Evolutionary conservation across 2,797 vertebrate genomes (phyloP), one percentile per base, ranked within the genome.

Genomic region (Cyprinodon diabolis): DNA sequence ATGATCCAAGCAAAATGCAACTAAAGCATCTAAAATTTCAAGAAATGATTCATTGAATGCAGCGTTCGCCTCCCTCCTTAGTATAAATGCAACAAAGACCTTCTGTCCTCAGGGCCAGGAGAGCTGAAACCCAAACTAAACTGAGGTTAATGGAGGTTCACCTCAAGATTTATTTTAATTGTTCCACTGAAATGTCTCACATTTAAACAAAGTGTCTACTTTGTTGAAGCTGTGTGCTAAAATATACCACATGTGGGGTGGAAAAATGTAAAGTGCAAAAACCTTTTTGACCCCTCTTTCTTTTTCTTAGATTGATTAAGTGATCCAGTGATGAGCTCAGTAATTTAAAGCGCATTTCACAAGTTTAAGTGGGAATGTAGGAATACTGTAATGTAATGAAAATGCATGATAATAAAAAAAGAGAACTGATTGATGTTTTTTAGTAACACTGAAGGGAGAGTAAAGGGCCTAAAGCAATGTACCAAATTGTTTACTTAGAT

Each of bases 81-180:
- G 81, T 84, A 94, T 94, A 93, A 94, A 95, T 94, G 92, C 93
- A 78, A 77, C 54, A 66, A 81, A 89, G 86, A 85, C 79, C 84
- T 87, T 84, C 88, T 74, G 51, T 93, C 88, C 91, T 84, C 78
- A 15, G 86, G 84, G 91, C 84, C 84, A 70, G 8, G 47, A 79
- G 90, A 87, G 79, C 80, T 79, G 89, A 92, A 94, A 94, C 84
- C 82, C 84, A 93, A 94, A 93, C 92, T 90, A 81, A 87, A 83
- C 43, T 11, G 81, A 87, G 94, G 93, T 94, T 93, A 94, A 92
- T 92, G 91, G 88, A 91, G 94, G 94, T 94, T 93, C 94, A 93
- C 47, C 78, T 79, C 83, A 78, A 92, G 93, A 95, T 95, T 94
- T 94, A 94, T 95, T 94, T 95, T 92, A 94, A 93, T 94, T 94